phyloP scores from a whole-genome alignment of 2,888 invertebrate genomes.

The Escarpia spicata region DNA sequence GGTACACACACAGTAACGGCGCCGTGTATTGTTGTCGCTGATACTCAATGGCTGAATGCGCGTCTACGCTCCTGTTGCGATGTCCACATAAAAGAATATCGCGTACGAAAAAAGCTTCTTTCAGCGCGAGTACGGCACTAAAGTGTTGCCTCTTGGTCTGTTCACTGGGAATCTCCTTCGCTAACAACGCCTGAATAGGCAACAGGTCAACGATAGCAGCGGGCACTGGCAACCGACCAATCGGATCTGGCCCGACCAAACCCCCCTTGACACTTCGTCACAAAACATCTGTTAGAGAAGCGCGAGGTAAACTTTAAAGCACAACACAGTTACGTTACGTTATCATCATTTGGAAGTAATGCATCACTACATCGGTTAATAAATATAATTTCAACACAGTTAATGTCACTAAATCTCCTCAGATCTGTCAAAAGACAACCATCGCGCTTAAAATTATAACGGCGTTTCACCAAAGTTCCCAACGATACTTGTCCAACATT shows the following conservation, averaged over 20 bases:
- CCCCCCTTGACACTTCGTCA: not conserved
- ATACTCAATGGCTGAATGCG: not conserved
- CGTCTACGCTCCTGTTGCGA: not conserved
- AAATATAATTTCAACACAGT: not conserved
- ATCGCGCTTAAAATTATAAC: not conserved
- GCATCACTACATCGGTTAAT: not conserved
- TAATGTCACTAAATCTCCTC: not conserved
- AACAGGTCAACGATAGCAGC: constrained; percentile 13
- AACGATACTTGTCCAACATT: not conserved
- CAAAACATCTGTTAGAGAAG: not conserved
- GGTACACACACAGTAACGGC: not conserved
- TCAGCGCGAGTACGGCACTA: not conserved
- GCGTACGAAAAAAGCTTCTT: constrained; percentile 3
- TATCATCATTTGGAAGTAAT: not conserved
- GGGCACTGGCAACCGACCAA: not conserved
- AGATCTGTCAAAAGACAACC: not conserved
- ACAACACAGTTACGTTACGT: not conserved
- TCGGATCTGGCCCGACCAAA: not conserved
- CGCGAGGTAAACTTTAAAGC: not conserved
- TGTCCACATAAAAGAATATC: constrained; percentile 16
- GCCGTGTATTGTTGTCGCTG: not conserved
- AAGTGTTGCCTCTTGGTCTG: not conserved
- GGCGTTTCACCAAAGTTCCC: not conserved
- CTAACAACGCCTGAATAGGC: constrained; percentile 11
- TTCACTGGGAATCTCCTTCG: not conserved